These are phyloP conservation scores for Sisor rabdophorus DNA, from an alignment of 2,113 vertebrate species.

Conservation along the genomic window DNA sequence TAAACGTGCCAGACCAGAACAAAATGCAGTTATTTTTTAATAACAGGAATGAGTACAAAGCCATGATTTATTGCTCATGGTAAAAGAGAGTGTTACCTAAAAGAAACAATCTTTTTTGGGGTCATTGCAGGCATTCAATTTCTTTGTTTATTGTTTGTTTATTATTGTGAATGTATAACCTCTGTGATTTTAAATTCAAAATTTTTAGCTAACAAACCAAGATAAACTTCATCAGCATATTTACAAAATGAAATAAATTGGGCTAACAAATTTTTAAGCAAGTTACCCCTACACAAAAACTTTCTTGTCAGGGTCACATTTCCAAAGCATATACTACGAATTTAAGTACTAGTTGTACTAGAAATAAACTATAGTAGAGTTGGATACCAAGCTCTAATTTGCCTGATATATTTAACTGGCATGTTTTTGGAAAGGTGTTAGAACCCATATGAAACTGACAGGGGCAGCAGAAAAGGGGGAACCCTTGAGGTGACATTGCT, in stretches of 20 bases:
- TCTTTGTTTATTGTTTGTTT: too few species aligned
- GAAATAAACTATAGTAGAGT: too few species aligned
- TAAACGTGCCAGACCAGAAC: conserved; percentile 19
- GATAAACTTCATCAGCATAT: not conserved
- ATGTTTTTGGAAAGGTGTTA: not conserved
- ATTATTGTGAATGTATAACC: too few species aligned
- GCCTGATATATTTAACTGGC: not conserved
- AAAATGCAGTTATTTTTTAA: conserved; percentile 22
- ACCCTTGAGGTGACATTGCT: not conserved
- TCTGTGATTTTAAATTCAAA: not conserved
- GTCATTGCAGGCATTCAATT: too few species aligned
- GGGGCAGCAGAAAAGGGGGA: not conserved
- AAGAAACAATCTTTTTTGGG: too few species aligned
- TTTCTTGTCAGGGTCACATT: not conserved
- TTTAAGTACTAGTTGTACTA: not conserved
- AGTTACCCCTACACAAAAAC: not conserved
- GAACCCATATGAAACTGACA: not conserved
- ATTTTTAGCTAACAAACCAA: too few species aligned
- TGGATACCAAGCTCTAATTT: too few species aligned
- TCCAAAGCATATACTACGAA: not conserved
- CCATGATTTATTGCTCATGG: too few species aligned
- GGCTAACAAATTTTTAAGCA: not conserved
- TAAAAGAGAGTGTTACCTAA: too few species aligned
- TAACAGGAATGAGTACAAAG: not conserved
- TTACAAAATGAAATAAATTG: not conserved